Percentiles rank a stretch among this genome's conserved stretches.
These are phyloP conservation scores for Oncorhynchus masou DNA, from an alignment of 2,113 vertebrate species.

Conservation along the genomic window DNA sequence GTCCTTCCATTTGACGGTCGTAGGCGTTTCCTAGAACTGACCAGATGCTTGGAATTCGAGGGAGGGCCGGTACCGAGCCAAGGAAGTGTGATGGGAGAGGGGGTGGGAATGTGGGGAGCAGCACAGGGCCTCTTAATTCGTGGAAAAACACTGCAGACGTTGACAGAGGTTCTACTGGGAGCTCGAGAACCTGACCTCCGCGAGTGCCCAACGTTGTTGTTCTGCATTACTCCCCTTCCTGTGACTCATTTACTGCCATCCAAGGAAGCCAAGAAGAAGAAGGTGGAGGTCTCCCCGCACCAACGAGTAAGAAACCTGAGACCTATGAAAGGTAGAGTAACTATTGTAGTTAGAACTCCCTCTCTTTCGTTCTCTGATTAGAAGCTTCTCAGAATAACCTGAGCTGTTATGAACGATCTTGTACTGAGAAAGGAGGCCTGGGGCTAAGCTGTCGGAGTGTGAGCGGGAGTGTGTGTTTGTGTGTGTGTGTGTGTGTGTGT, in stretches of 20 bases:
- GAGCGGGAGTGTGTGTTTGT: background rate
- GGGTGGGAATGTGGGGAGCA: conserved; percentile 13
- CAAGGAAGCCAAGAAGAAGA: background rate
- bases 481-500: no score
- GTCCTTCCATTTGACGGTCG: conserved; percentile 38
- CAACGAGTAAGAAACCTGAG: background rate
- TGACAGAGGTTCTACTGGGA: conserved; percentile 30
- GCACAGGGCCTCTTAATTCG: conserved; percentile 32
- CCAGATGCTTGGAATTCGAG: conserved; percentile 55
- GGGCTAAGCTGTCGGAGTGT: background rate
- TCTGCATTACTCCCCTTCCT: no score
- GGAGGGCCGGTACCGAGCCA: conserved; percentile 20
- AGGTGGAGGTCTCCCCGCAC: background rate
- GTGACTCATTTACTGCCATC: background rate
- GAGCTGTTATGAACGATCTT: no score
- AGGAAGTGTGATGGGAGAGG: background rate
- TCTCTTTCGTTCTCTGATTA: no score
- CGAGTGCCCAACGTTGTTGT: background rate
- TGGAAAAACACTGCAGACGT: conserved; percentile 42
- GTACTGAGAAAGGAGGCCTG: background rate
- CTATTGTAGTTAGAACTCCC: no score
- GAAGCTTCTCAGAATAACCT: no score
- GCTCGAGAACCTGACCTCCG: background rate
- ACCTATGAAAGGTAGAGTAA: background rate
- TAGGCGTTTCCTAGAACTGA: conserved; percentile 65